Evolutionary conservation across 30 jellyfish, hydroid and myxozoan species (phyloP), one percentile per base, ranked within the genome.

Genomic region (Hydractinia symbiolongicarpus): DNA sequence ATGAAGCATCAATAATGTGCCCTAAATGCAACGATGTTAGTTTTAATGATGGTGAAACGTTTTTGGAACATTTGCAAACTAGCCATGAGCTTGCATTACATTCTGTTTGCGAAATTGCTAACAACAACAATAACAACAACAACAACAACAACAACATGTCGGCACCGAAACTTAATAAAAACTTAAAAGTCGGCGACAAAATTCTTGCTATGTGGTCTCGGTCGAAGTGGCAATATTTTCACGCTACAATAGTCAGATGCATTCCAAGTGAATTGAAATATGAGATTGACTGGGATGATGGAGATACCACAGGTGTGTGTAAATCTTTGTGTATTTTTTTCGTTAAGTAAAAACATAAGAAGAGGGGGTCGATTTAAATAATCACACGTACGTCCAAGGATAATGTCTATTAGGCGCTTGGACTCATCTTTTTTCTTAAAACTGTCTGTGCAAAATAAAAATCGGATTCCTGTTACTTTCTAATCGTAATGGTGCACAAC

Each of bases 211-310:
- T 89, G 94, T 89, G 96, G 96, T 87, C 66, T 13, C 82, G 73
- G 20, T 73, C 96, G 10, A 84, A 78, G 52, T 89, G 96, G 96
- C 96, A 89, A 70, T 89, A 89, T 81, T 89, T 89, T 54, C 85
- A 84, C 51, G 96, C 95, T 2, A 89, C 91, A n/a, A 81, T 89
- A 7, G 17, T 69, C 13, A 73, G 90, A 49, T 88, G 78, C 54
- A 19, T 89, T 7, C 64, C 83, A 16, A 90, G 81, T 44, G 54
- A 79, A 76, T 78, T 89, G 68, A 55, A 70, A 50, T 89, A 83
- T 60, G 96, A 89, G 61, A 89, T 89, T n/a, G 95, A 89, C 50
- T 89, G 96, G 96, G 96, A 89, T 80, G 96, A 89, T 56, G 91
- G 87, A 19, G 96, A 89, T 81, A 55, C 96, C 40, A 71, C 96